A percentile compares a stretch with the other conserved stretches of the same genome.
These are phyloP conservation scores for Hofmannophila pseudospretella DNA, from an alignment of 2,888 invertebrate genomes.

Conservation along the genomic window DNA sequence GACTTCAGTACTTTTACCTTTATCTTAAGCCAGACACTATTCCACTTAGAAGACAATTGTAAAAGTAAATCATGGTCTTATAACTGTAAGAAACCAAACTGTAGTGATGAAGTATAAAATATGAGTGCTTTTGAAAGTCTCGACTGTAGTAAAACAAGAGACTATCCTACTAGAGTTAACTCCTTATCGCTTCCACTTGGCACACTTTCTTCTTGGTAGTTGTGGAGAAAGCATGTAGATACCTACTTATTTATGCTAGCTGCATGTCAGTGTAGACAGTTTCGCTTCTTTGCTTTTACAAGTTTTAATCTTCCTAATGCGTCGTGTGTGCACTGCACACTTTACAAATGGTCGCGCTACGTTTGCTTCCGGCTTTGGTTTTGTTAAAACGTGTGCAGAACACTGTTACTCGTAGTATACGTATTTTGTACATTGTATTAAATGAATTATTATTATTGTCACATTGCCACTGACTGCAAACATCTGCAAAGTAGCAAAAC, in stretches of 20 bases:
- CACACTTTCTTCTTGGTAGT: constrained; percentile 13
- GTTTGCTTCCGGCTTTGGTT: constrained; percentile 39
- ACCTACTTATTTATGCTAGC: constrained; percentile 17
- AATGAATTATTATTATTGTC: too few relatives aligned
- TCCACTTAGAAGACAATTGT: too few relatives aligned
- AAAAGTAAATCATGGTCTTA: too few relatives aligned
- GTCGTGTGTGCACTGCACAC: constrained; percentile 47
- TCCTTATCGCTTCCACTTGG: constrained; percentile 16
- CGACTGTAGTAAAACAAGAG: neutral
- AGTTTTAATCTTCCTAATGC: constrained; percentile 75
- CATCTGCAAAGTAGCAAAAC: too few relatives aligned
- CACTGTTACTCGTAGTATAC: constrained; percentile 2
- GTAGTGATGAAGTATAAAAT: neutral
- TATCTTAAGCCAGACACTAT: too few relatives aligned
- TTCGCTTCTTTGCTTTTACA: constrained; percentile 61
- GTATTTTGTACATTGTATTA: too few relatives aligned
- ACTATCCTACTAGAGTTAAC: constrained; percentile 3
- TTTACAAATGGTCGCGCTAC: constrained; percentile 48
- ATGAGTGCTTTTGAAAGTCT: neutral
- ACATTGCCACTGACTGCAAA: too few relatives aligned
- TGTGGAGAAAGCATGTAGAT: constrained; percentile 12
- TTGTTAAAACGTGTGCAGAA: constrained; percentile 31
- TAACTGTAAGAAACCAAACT: neutral
- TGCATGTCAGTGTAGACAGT: constrained; percentile 23
- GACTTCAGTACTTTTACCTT: too few relatives aligned